Conservation (phyloP, 2,113 vertebrate genomes). For the Capricornis sumatraensis region DNA sequence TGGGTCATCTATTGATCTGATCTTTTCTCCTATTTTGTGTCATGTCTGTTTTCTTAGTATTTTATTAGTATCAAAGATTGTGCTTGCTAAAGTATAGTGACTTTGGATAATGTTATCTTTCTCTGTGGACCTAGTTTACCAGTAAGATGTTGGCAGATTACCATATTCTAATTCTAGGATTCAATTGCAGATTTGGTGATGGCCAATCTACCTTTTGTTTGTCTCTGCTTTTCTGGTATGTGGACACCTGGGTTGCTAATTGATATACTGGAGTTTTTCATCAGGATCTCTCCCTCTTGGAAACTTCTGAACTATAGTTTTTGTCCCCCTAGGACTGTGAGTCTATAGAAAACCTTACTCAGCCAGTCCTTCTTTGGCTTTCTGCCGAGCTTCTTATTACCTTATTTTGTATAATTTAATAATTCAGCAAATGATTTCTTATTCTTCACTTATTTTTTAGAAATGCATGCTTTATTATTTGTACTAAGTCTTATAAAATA, state of each 20-base stretch:
- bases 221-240: background rate
- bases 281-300: background rate
- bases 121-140: background rate
- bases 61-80: background rate
- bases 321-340: background rate
- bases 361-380: background rate
- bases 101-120: background rate
- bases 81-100: background rate
- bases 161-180: background rate
- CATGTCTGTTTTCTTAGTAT: background rate
- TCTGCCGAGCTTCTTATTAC: background rate
- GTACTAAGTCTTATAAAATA: slow-evolving; percentile 14
- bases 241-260: background rate
- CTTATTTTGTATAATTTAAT: background rate
- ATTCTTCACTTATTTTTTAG: background rate
- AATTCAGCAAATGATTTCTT: slow-evolving; percentile 16
- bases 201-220: background rate
- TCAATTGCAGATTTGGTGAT: background rate
- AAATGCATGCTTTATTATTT: slow-evolving; percentile 12
- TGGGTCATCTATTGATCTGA: background rate
- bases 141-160: background rate
- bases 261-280: background rate
- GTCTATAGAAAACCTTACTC: background rate
- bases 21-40: background rate
- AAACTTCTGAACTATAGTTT: slow-evolving; percentile 8